Base-by-base conservation (phyloP, 2,888 invertebrate genomes). In the Ichneumon xanthorius region DNA sequence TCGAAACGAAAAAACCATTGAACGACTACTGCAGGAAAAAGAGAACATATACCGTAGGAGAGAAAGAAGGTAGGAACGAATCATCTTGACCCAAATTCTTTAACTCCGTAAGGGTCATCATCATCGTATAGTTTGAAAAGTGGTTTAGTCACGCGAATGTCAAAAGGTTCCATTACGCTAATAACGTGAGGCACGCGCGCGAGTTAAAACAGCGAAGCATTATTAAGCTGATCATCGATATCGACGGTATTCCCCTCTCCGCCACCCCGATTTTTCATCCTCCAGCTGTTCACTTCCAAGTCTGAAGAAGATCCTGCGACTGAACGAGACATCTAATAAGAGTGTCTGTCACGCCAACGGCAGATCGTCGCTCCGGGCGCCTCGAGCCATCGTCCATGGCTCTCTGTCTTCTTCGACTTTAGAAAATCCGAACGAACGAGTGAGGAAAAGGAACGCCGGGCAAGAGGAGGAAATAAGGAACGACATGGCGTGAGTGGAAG, bases 61-160 rank as follows among this genome's bases (percentile, higher is more conserved):
- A 45, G 71, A 33, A 40, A 40, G 40, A 40, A 77, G 16, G 4
- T 9, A 45, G 22, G 53, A 77, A 65, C 37, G 37, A 72, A 7
- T 58, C 58, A 75, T 58, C 70, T 33, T 79, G 85, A 82, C 85
- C 85, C 79, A 85, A 85, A 85, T 85, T 81, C 79, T 72, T 76
- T 30, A 16, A 40, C 63, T 50, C 73, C 53, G 16, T n/a, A 16
- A 37, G 50, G 65, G 19, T 73, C 55, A 53, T 81, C 81, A 70
- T 81, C 78, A 73, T 75, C 73, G 53, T 61, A 30, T 71, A 45
- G 48, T 55, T 26, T 70, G 79, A 65, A 73, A 75, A 85, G 79
- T 85, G 75, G 65, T 85, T 85, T 65, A 65, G 82, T 85, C 85
- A 85, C 85, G 85, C 85, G 82, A 85, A 82, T 79, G 71, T 85